phyloP scores from a whole-genome alignment of 2,797 vertebrate species.

The Erethizon dorsatum region DNA sequence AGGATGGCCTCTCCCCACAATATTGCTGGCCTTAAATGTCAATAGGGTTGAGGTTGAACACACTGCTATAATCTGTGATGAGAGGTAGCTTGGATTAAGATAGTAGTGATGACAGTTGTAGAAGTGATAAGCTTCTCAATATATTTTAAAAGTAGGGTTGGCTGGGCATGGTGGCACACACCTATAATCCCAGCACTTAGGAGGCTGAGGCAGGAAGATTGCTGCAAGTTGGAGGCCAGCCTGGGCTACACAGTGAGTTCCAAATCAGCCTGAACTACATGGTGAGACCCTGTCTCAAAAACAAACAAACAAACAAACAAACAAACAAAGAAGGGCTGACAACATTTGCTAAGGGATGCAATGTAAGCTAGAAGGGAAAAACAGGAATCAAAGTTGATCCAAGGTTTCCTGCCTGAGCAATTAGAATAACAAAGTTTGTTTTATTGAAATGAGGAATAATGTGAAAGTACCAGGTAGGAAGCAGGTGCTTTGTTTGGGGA shows the following conservation, averaged over 20 bases:
- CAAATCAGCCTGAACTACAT: not conserved
- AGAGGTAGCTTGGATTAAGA: not conserved
- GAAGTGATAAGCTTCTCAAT: not conserved
- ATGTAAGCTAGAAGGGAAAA: not conserved
- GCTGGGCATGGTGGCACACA: not conserved
- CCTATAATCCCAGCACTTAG: not conserved
- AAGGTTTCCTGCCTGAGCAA: not conserved
- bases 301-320: not conserved
- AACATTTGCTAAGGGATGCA: not conserved
- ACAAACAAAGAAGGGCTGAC: not conserved
- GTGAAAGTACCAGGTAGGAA: not conserved
- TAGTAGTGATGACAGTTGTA: not conserved
- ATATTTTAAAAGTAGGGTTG: slow-evolving; percentile 14
- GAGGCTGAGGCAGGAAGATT: not conserved
- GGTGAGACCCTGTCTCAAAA: not conserved
- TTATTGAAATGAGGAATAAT: not conserved
- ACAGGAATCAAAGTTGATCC: not conserved
- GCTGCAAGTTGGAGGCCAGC: not conserved
- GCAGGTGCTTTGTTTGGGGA: not conserved
- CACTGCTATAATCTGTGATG: not conserved
- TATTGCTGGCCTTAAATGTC: not conserved
- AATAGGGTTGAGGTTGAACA: not conserved
- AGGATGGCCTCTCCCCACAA: not conserved
- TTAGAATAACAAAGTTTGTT: not conserved
- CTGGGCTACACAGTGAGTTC: not conserved